Percentiles rank a stretch among this genome's conserved stretches.
These are phyloP conservation scores for Syngnathus scovelli DNA, from an alignment of 2,113 vertebrate genomes.

Conservation along the genomic window DNA sequence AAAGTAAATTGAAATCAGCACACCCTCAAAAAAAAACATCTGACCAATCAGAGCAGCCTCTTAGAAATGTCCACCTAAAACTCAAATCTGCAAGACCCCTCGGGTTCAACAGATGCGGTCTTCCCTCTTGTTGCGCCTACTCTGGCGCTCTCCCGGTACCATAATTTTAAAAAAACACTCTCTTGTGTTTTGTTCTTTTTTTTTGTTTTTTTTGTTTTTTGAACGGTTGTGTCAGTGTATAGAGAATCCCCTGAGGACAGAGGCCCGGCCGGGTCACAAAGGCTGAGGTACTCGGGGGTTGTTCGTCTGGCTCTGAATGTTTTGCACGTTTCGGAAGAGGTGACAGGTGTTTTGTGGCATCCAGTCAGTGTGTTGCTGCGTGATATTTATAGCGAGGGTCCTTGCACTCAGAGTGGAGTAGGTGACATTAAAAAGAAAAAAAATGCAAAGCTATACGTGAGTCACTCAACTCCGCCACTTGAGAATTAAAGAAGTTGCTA, in stretches of 20 bases:
- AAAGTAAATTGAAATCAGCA: background rate
- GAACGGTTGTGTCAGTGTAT: slow-evolving; percentile 20
- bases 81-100: slow-evolving; percentile 52
- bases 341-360: slow-evolving; percentile 31
- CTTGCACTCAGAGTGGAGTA: slow-evolving; percentile 25
- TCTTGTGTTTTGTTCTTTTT: background rate
- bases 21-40: background rate
- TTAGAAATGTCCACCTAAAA: slow-evolving; percentile 46
- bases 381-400: slow-evolving; percentile 28
- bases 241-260: slow-evolving; percentile 60
- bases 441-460: slow-evolving; percentile 53
- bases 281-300: slow-evolving; percentile 64
- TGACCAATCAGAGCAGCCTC: slow-evolving; percentile 35
- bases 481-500: slow-evolving; percentile 44
- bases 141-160: slow-evolving; percentile 10
- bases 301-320: slow-evolving; percentile 45
- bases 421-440: slow-evolving; percentile 6
- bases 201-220: background rate
- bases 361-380: slow-evolving; percentile 27
- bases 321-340: slow-evolving; percentile 47
- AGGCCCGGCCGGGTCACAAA: slow-evolving; percentile 42
- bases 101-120: slow-evolving; percentile 2
- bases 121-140: slow-evolving; percentile 5
- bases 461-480: slow-evolving; percentile 40
- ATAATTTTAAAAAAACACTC: background rate